Base-by-base conservation (phyloP, 1,140 invertebrate genomes). In the Cylas formicarius region DNA sequence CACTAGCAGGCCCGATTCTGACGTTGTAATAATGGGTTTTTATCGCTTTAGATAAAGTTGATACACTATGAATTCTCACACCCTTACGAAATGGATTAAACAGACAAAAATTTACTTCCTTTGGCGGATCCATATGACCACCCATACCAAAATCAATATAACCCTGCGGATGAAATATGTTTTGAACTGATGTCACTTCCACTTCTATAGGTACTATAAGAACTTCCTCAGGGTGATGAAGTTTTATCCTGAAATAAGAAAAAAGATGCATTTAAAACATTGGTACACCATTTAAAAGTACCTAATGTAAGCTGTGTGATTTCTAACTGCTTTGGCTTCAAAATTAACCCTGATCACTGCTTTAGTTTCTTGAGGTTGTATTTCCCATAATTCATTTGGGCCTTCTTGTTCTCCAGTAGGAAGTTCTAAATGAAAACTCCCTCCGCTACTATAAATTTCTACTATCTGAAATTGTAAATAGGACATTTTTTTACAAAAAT, bases 381-480 rank as follows among this genome's bases (percentile, higher is more conserved):
- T 86, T 64, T 86, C 78, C 92, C 92, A 97, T 55, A 85, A 69
- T 55, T 80, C 76, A 60, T 82, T 82, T 14, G 84, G 77, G 14
- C 82, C 89, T 63, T 90, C 86, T 36, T 74, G 66, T 53, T 83
- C 77, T n/a, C 81, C 85, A 48, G 78, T 78, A 39, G 91, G 89
- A 57, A 96, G 72, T 70, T 91, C 87, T 60, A 97, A 69, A 64
- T 92, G 84, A 67, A 96, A 82, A 69, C 92, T 89, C 41, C 84
- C 81, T 38, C 89, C 89, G 68, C 89, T 93, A 53, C 88, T 89
- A 72, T 91, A 93, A 62, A 92, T 80, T 74, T 90, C 86, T 57
- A 82, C 72, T 56, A 93, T 78, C 83, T 89, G 63, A 23, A 63
- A 68, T 22, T n/a, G 9, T 32, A 56, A n/a, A n/a, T n/a, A n/a